phyloP scores from a whole-genome alignment of 2,797 vertebrate species.

The Pangasius larnaudii region DNA sequence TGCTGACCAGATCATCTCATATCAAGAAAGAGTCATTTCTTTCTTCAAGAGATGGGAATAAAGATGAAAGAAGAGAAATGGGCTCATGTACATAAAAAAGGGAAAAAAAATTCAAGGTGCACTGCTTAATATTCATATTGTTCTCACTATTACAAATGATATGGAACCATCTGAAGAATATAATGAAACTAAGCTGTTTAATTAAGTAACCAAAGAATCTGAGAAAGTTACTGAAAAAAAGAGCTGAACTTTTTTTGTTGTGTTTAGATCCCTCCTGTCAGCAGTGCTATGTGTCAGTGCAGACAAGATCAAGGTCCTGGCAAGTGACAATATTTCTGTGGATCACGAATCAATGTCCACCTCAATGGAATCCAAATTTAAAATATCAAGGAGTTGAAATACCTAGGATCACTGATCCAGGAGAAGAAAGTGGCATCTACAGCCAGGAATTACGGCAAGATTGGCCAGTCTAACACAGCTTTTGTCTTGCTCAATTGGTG shows the following conservation, averaged over 20 bases:
- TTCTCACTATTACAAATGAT: background rate
- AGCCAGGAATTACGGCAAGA: background rate
- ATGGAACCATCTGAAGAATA: background rate
- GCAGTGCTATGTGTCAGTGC: background rate
- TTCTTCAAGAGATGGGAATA: background rate
- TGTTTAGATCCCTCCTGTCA: background rate
- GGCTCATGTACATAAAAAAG: background rate
- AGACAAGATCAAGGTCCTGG: background rate
- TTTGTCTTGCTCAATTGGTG: background rate
- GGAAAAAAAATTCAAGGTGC: background rate
- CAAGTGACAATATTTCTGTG: background rate
- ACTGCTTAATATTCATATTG: background rate
- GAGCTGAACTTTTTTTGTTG: background rate
- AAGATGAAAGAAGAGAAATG: background rate
- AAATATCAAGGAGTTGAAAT: background rate
- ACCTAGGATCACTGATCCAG: no score
- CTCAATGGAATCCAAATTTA: background rate
- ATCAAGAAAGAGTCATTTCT: background rate
- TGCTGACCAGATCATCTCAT: background rate
- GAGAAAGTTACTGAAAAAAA: background rate
- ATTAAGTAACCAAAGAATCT: background rate
- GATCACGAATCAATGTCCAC: background rate
- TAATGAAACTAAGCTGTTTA: background rate
- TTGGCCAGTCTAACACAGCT: background rate
- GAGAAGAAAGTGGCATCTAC: background rate